A percentile compares a stretch with the other conserved stretches of the same genome.
These are phyloP conservation scores for Todiramphus chloris DNA, from an alignment of 2,113 vertebrate genomes.

Conservation along the genomic window DNA sequence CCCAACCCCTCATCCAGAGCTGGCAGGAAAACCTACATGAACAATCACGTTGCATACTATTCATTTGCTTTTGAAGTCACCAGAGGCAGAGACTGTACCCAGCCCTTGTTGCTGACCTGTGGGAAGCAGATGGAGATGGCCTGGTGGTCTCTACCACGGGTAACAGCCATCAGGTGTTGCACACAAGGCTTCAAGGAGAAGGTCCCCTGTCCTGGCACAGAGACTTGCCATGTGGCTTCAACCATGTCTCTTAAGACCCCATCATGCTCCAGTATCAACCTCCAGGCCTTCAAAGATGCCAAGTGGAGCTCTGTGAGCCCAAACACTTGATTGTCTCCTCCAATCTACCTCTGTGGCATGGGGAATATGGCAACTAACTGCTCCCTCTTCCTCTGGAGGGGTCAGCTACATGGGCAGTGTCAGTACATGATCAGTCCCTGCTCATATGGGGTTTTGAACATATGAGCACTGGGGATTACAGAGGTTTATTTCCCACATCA, in stretches of 20 bases:
- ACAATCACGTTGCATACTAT: fast-evolving
- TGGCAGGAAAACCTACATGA: not conserved
- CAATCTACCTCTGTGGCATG: not conserved
- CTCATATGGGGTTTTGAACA: not conserved
- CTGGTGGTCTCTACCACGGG: not conserved
- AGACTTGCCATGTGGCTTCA: not conserved
- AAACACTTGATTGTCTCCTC: not conserved
- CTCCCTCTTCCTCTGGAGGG: not conserved
- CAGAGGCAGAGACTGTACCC: not conserved
- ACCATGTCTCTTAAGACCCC: not conserved
- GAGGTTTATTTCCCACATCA: not conserved
- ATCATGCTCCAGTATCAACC: not conserved
- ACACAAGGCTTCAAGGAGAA: not conserved
- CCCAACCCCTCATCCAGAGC: not conserved
- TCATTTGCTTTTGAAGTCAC: not conserved
- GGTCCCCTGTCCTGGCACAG: not conserved
- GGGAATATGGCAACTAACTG: not conserved
- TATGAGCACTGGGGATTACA: fast-evolving
- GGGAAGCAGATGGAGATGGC: not conserved
- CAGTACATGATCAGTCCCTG: not conserved
- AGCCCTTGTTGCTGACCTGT: not conserved
- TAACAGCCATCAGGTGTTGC: not conserved
- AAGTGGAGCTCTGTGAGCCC: not conserved
- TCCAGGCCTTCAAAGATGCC: not conserved
- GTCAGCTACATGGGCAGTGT: not conserved